These are phyloP conservation scores for Drosophila suboccidentalis DNA, from an alignment of 2,888 invertebrate genomes.

Conservation along the genomic window DNA sequence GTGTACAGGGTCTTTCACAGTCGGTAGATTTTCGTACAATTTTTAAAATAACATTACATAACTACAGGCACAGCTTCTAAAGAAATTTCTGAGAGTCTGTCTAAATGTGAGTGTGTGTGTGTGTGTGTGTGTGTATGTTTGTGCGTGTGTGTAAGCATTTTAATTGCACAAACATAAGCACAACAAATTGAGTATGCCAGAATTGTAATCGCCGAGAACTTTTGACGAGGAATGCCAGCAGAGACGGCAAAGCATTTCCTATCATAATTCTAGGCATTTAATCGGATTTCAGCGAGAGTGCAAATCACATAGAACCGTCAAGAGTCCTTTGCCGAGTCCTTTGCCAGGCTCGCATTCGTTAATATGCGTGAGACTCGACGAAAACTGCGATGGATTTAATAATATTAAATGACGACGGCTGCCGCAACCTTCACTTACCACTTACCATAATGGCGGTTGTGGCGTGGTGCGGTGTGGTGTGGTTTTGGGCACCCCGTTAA, in stretches of 20 bases:
- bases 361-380: conserved; percentile 38
- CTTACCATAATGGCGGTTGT: conserved; percentile 55
- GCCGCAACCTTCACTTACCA: conserved; percentile 37
- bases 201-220: conserved; percentile 10
- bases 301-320: conserved; percentile 40
- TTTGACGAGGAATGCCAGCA: conserved; percentile 20
- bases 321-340: conserved; percentile 6
- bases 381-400: conserved; percentile 58
- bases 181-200: conserved; percentile 26
- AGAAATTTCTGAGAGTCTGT: conserved; percentile 8
- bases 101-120: conserved; percentile 7
- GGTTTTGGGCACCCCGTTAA: conserved; percentile 48
- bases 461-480: conserved; percentile 27
- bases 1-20: background rate
- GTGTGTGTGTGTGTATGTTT: conserved; percentile 10
- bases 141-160: conserved; percentile 49
- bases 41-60: conserved; percentile 77
- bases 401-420: conserved; percentile 63
- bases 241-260: conserved; percentile 51
- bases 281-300: conserved; percentile 61
- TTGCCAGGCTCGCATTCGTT: conserved; percentile 27
- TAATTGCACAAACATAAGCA: conserved; percentile 62
- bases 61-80: conserved; percentile 53
- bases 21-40: background rate
- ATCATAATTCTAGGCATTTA: conserved; percentile 65